Conservation (phyloP, 2,888 invertebrate species). For the Gandaritis pyraliata region DNA sequence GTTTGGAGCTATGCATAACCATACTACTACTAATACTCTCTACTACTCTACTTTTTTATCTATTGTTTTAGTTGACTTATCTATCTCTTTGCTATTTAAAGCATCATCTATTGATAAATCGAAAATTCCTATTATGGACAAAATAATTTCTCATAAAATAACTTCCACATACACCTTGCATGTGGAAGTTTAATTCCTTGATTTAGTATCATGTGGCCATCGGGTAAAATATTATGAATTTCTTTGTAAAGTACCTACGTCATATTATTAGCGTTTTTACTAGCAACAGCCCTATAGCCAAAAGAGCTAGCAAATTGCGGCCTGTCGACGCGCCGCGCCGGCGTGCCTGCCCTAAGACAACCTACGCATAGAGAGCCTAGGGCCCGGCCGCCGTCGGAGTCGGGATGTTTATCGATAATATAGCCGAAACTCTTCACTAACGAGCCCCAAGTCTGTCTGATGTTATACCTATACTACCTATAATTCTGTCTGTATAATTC, state of each 20-base stretch:
- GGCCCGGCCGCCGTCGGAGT: slow-evolving; percentile 49
- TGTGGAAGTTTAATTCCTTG: too few species aligned
- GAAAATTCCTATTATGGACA: too few species aligned
- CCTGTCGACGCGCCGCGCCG: slow-evolving; percentile 58
- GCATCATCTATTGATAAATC: too few species aligned
- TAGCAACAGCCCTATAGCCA: slow-evolving; percentile 65
- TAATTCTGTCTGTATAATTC: slow-evolving; percentile 23
- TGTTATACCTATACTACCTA: slow-evolving; percentile 36
- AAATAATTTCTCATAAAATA: too few species aligned
- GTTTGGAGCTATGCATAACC: too few species aligned
- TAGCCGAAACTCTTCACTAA: slow-evolving; percentile 50
- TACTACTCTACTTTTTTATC: too few species aligned
- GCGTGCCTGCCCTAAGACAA: slow-evolving; percentile 81
- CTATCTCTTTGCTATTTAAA: too few species aligned
- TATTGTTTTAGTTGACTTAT: too few species aligned
- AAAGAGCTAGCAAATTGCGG: slow-evolving; percentile 66
- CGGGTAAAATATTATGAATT: not conserved
- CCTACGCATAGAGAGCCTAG: slow-evolving; percentile 74
- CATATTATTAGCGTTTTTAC: not conserved
- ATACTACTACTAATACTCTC: too few species aligned
- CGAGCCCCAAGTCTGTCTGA: slow-evolving; percentile 50
- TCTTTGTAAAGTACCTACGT: not conserved
- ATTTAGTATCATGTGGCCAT: not conserved
- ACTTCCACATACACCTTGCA: too few species aligned
- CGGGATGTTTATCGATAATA: slow-evolving; percentile 64